Evolutionary conservation across 2,113 vertebrate genomes (phyloP).

Genomic region (Dipodomys stephensi): DNA sequence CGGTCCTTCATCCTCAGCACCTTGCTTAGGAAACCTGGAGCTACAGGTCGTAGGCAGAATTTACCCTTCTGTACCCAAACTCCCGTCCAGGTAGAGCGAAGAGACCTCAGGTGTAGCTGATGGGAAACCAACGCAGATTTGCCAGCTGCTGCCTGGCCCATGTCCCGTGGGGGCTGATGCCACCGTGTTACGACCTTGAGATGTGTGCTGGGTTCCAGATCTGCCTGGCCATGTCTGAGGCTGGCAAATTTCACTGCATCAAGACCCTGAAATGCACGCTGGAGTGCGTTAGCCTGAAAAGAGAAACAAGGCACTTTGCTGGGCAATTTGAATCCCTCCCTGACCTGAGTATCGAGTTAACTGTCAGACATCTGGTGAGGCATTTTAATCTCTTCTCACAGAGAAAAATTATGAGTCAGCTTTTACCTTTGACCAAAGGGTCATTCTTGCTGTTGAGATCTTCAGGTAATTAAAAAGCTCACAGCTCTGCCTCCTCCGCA

Average conservation of each 20-base stretch:
- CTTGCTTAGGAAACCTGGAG: too few species aligned
- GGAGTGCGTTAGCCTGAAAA: neutral
- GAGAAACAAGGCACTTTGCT: too few species aligned
- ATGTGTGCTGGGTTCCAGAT: too few species aligned
- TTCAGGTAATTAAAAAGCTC: conserved; percentile 17
- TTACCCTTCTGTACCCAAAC: neutral
- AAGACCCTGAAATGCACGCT: too few species aligned
- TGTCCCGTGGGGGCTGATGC: too few species aligned
- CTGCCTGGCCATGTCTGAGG: too few species aligned
- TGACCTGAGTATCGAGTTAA: neutral
- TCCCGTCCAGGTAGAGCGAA: neutral
- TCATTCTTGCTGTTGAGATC: neutral
- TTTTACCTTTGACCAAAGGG: conserved; percentile 38
- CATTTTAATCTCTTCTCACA: neutral
- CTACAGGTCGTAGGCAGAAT: too few species aligned
- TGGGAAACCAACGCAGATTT: too few species aligned
- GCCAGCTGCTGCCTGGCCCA: too few species aligned
- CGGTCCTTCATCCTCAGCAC: too few species aligned
- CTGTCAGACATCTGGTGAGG: neutral
- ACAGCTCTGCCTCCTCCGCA: neutral
- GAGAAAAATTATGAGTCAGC: conserved; percentile 24
- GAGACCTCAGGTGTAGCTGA: neutral
- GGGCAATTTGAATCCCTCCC: fast-evolving
- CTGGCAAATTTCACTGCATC: too few species aligned
- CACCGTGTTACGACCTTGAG: too few species aligned